phyloP scores from a whole-genome alignment of 2,797 vertebrate genomes.

The Discoglossus pictus region DNA sequence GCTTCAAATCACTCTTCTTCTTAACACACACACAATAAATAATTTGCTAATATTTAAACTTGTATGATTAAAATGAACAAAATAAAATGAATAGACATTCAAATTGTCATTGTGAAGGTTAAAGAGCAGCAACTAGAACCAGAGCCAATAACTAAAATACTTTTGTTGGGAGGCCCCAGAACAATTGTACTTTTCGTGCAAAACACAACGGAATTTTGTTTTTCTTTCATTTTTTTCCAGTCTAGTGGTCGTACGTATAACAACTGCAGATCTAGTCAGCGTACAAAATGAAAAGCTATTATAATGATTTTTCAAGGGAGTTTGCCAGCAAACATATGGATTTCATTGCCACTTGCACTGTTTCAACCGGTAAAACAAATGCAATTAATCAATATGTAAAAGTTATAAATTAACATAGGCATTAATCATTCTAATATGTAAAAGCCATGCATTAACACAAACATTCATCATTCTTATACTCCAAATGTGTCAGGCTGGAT shows the following conservation, averaged over 20 bases:
- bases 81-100: too few species aligned
- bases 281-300: conserved; percentile 59
- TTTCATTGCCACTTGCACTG: conserved; percentile 68
- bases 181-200: conserved; percentile 37
- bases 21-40: too few species aligned
- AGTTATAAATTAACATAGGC: conserved; percentile 69
- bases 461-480: conserved; percentile 69
- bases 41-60: too few species aligned
- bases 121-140: conserved; percentile 26
- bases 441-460: conserved; percentile 69
- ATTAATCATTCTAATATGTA: conserved; percentile 71
- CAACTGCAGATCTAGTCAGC: conserved; percentile 59
- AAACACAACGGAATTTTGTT: conserved; percentile 23
- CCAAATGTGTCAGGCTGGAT: conserved; percentile 60
- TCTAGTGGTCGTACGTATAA: conserved; percentile 52
- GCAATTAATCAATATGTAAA: conserved; percentile 72
- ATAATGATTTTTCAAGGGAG: conserved; percentile 62
- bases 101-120: conserved; percentile 20
- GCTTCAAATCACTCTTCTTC: too few species aligned
- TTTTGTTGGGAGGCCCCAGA: conserved; percentile 27
- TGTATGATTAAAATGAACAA: too few species aligned
- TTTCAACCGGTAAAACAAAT: conserved; percentile 65
- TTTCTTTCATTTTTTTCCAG: conserved; percentile 37
- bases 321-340: conserved; percentile 66
- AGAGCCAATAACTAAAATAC: conserved; percentile 31